These are phyloP conservation scores for Pedionomus torquatus DNA, from an alignment of 2,113 vertebrate species.

Conservation along the genomic window DNA sequence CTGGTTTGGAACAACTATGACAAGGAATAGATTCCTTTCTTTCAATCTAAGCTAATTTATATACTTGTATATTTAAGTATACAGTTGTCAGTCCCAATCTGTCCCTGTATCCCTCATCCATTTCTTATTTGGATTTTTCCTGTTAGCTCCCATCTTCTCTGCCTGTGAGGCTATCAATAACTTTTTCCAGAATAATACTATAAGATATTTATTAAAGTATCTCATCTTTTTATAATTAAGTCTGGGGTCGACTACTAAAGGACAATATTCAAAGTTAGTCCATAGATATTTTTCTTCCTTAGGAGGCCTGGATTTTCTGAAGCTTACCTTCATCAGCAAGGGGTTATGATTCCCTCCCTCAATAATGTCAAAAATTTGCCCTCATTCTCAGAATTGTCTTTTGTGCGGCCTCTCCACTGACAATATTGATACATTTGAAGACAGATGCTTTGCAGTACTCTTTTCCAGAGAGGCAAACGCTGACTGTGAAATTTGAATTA, in stretches of 20 bases:
- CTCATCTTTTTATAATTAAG: neutral
- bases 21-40: neutral
- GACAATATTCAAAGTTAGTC: neutral
- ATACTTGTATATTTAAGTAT: neutral
- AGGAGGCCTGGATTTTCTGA: neutral
- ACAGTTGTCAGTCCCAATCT: neutral
- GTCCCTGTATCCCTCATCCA: neutral
- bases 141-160: neutral
- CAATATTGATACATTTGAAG: neutral
- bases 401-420: neutral
- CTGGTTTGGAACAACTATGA: neutral
- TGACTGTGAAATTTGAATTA: neutral
- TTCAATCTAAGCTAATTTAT: neutral
- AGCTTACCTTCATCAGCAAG: neutral
- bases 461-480: neutral
- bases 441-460: neutral
- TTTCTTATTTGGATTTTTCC: neutral
- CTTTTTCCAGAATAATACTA: neutral
- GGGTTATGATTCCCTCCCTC: neutral
- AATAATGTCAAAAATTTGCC: neutral
- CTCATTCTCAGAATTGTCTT: neutral
- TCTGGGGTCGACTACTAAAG: neutral
- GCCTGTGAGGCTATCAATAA: neutral
- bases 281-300: neutral
- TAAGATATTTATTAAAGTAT: neutral